A percentile compares a stretch with the other conserved stretches of the same genome.
phyloP scores from a whole-genome alignment of 2,113 vertebrate genomes.

The Aramus guarauna region DNA sequence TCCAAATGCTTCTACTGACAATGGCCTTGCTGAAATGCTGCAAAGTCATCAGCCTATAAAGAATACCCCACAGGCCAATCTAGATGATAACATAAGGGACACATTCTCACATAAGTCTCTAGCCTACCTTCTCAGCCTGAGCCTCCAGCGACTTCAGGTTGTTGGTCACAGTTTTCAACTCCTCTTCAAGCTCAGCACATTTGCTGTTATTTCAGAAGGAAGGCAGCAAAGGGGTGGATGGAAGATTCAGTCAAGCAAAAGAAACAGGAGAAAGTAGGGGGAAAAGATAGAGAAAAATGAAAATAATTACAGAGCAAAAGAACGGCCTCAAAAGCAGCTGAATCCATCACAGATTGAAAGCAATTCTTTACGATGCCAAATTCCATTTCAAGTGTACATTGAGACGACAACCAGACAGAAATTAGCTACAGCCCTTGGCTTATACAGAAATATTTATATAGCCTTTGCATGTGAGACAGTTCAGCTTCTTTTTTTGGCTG shows the following conservation, averaged over 20 bases:
- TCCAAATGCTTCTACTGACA: not conserved
- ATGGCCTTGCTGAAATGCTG: not conserved
- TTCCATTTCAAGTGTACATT: not conserved
- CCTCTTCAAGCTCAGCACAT: slow-evolving; percentile 99
- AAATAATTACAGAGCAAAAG: slow-evolving; percentile 77
- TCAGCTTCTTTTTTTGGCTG: slow-evolving; percentile 73
- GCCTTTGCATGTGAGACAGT: slow-evolving; percentile 2
- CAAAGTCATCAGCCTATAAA: not conserved
- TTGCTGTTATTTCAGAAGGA: slow-evolving; percentile 91
- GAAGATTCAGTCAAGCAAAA: slow-evolving; percentile 70
- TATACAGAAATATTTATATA: slow-evolving; percentile 6
- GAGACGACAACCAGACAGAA: not conserved
- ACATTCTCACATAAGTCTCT: slow-evolving; percentile 24
- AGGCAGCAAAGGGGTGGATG: slow-evolving; percentile 72
- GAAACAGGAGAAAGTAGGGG: slow-evolving; percentile 68
- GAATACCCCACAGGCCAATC: not conserved
- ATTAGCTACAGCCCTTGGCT: not conserved
- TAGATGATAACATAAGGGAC: not conserved
- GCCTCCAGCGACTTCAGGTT: slow-evolving; percentile 99
- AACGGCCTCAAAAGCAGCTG: slow-evolving; percentile 75
- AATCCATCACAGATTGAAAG: slow-evolving; percentile 49
- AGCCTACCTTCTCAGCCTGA: slow-evolving; percentile 99
- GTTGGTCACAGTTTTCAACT: slow-evolving; percentile 99
- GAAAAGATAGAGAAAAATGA: slow-evolving; percentile 75
- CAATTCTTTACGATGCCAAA: not conserved